Evolutionary conservation across 2,113 vertebrate species (phyloP).

Genomic region (Pseudonaja textilis): DNA sequence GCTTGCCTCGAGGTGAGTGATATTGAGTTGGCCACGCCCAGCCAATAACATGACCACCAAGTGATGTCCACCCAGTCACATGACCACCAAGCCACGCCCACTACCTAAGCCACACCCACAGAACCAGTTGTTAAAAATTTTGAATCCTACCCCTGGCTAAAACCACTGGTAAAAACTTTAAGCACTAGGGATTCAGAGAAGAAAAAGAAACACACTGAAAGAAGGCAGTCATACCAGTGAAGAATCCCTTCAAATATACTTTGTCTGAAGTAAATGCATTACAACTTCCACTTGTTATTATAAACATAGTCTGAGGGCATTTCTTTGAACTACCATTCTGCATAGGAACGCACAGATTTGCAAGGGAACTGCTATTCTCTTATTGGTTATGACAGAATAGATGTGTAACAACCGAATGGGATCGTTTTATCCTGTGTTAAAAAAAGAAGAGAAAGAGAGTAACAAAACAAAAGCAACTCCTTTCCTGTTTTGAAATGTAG

Average conservation of each 20-base stretch:
- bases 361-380: rapidly evolving
- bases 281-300: not conserved
- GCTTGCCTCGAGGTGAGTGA: too few relatives aligned
- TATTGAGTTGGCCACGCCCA: too few relatives aligned
- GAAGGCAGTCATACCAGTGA: not conserved
- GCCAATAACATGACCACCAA: too few relatives aligned
- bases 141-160: not conserved
- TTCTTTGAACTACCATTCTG: not conserved
- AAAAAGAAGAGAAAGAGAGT: not conserved
- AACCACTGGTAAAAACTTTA: not conserved
- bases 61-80: too few relatives aligned
- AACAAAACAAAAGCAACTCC: not conserved
- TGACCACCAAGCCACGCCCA: too few relatives aligned
- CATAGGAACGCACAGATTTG: not conserved
- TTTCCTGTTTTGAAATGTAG: not conserved
- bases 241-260: constrained; percentile 11
- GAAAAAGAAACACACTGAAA: not conserved
- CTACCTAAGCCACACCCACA: too few relatives aligned
- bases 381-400: not conserved
- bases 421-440: rapidly evolving
- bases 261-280: rapidly evolving
- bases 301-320: not conserved
- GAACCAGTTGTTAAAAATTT: too few relatives aligned
- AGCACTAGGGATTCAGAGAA: not conserved
- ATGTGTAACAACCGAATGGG: not conserved